Evolutionary conservation across 2,888 invertebrate genomes (phyloP).

Genomic region (Pollenia amentaria): DNA sequence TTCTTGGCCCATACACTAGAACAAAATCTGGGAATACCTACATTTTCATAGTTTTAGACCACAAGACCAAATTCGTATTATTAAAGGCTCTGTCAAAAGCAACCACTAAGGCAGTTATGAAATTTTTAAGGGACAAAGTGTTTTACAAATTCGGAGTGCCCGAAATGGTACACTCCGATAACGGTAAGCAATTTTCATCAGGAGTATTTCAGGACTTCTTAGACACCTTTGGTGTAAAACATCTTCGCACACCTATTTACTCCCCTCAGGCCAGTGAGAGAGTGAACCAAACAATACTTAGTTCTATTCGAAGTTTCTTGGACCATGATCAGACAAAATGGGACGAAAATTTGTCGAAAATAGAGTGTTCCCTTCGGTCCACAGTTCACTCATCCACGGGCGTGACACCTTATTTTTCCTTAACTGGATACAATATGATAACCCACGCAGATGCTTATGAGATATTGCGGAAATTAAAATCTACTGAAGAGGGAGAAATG

Average conservation of each 20-base stretch:
- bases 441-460: neutral
- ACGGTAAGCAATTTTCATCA: no score
- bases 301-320: neutral
- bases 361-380: neutral
- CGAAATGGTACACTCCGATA: no score
- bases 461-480: no score
- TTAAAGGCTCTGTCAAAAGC: conserved; percentile 23
- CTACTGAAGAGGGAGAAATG: neutral
- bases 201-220: no score
- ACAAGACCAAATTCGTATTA: conserved; percentile 28
- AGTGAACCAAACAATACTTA: neutral
- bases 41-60: conserved; percentile 9
- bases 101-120: no score
- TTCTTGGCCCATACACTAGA: conserved; percentile 20
- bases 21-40: conserved; percentile 11
- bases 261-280: neutral
- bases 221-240: no score
- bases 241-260: neutral
- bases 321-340: neutral
- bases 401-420: neutral
- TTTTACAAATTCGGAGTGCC: no score
- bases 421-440: conserved; percentile 9
- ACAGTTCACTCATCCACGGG: neutral
- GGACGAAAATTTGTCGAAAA: neutral
- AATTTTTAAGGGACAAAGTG: no score